phyloP scores from a whole-genome alignment of 1,140 invertebrate genomes.

The Drosophila serrata region DNA sequence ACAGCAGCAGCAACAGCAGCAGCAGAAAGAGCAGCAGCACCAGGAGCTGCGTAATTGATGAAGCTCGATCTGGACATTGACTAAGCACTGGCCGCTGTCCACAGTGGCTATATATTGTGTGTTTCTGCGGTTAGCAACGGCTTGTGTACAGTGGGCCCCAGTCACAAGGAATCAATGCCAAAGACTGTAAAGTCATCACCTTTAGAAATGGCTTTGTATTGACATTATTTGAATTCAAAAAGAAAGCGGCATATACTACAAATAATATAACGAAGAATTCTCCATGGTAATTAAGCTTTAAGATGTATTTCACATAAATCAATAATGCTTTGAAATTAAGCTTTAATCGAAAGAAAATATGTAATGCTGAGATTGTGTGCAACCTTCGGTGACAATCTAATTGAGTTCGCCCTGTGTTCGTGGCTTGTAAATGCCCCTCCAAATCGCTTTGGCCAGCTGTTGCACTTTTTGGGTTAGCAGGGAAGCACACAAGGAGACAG shows the following conservation, averaged over 20 bases:
- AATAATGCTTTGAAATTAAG: background rate
- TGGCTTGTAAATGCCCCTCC: slow-evolving; percentile 31
- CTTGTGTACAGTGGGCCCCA: slow-evolving; percentile 9
- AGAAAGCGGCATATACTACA: no score
- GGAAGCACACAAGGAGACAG: background rate
- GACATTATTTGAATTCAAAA: background rate
- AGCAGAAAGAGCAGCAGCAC: background rate
- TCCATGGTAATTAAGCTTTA: no score
- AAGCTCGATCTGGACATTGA: slow-evolving; percentile 70
- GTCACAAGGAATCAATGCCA: background rate
- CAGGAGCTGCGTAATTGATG: slow-evolving; percentile 73
- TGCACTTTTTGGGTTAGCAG: slow-evolving; percentile 19
- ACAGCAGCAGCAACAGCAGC: slow-evolving; percentile 1
- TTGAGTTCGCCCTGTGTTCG: slow-evolving; percentile 7
- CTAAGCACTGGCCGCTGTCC: slow-evolving; percentile 70
- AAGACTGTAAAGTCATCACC: background rate
- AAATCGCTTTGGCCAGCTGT: slow-evolving; percentile 40
- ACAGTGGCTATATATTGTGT: slow-evolving; percentile 63
- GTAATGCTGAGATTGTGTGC: background rate
- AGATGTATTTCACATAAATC: background rate
- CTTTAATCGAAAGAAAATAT: background rate
- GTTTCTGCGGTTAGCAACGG: slow-evolving; percentile 47
- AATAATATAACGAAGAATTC: background rate
- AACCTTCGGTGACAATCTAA: slow-evolving; percentile 1
- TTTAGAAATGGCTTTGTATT: background rate